These are phyloP conservation scores for Protobothrops mucrosquamatus DNA, from an alignment of 2,113 vertebrate species.

Conservation along the genomic window DNA sequence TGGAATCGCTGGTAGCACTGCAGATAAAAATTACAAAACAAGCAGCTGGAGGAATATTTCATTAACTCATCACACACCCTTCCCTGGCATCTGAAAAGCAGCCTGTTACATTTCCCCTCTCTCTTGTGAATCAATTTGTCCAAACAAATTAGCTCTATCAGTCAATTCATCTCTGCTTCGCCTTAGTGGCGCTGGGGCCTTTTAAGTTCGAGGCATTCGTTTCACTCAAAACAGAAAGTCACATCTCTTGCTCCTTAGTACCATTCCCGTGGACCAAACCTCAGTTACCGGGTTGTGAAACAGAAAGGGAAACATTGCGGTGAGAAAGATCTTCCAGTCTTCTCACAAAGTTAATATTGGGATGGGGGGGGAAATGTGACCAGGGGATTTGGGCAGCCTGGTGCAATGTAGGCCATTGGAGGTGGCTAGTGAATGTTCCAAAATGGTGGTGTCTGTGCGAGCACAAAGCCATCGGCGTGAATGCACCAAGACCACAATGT, in stretches of 20 bases:
- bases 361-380: too few relatives aligned
- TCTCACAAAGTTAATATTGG: neutral
- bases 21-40: neutral
- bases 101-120: neutral
- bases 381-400: too few relatives aligned
- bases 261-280: constrained; percentile 42
- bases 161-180: neutral
- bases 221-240: neutral
- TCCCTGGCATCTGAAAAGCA: neutral
- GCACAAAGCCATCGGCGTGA: too few relatives aligned
- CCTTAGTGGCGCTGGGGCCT: neutral
- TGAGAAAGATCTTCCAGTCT: neutral
- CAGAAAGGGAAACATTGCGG: constrained; percentile 36
- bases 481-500: constrained; percentile 32
- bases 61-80: neutral
- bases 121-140: neutral
- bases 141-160: neutral
- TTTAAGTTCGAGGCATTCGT: neutral
- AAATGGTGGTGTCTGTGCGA: too few relatives aligned
- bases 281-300: constrained; percentile 48
- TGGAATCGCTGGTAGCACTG: too few relatives aligned
- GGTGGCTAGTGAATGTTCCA: too few relatives aligned
- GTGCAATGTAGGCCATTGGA: too few relatives aligned
- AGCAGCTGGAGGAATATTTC: neutral
- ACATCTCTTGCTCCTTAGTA: constrained; percentile 41